Base-by-base conservation (phyloP, 2,797 vertebrate species). In the Notolabrus celidotus region DNA sequence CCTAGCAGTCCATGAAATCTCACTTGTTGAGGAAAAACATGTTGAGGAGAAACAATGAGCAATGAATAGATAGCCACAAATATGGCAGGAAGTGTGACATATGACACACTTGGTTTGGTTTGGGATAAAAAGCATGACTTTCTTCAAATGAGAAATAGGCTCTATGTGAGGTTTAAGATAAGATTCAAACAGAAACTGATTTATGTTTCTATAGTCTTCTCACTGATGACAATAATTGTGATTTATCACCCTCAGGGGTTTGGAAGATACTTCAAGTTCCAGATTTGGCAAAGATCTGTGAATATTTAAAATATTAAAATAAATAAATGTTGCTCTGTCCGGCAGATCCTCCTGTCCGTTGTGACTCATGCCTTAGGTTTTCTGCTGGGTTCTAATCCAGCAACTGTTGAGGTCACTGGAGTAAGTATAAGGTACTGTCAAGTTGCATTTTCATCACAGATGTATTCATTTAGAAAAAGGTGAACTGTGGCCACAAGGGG, bases 401-500 rank as follows among this genome's bases (percentile, higher is more conserved):
- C 3, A 2, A 45, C 29, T 74, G 59, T 6, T 20, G 56, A 45
- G 74, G 57, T 53, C 55, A 43, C 2, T 58, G 61, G 51, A 82
- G 74, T 62, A 70, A 56, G 68, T 42, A 1, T 62, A 67, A 80
- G 66, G 67, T 69, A 43, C 20, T 79, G 77, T 74, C 77, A 17
- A 11, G 56, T 34, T 59, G 51, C 41, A 65, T 85, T 51, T 71
- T 50, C 71, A 17, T 88, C 71, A 58, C 42, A 0, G 36, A 57
- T 42, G 70, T 46, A 77, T 66, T 75, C 66, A 77, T 70, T 60
- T 72, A 71, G 68, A 83, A 86, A 71, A 60, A 51, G 45, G 39
- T 68, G 43, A 75, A 73, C 63, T 55, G 53, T 46, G 49, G 56
- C 62, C 25, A 29, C 4, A 1, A 56, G 57, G 39, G 20, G 36